phyloP scores from a whole-genome alignment of 2,797 vertebrate genomes.

The Sandelia bainsii region DNA sequence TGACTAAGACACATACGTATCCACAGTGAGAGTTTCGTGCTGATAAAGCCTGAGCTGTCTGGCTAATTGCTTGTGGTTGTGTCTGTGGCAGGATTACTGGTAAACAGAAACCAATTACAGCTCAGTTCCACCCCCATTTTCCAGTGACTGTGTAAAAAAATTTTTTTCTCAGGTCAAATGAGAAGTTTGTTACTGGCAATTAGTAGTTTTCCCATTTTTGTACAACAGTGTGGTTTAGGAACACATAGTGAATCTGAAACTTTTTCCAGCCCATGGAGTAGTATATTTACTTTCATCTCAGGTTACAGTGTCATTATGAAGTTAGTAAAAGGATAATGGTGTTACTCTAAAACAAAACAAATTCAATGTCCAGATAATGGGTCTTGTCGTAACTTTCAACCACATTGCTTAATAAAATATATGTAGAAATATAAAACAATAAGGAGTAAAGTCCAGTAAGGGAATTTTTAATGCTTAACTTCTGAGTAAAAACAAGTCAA shows the following conservation, averaged over 20 bases:
- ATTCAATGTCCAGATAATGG: not conserved
- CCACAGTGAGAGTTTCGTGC: slow-evolving; percentile 54
- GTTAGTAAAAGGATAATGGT: not conserved
- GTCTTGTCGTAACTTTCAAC: not conserved
- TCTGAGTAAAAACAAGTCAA: not conserved
- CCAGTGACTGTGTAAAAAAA: slow-evolving; percentile 5
- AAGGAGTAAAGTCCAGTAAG: no score
- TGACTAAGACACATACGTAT: slow-evolving; percentile 21
- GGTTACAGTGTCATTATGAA: slow-evolving; percentile 10
- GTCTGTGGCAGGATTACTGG: slow-evolving; percentile 70
- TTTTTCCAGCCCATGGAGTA: not conserved
- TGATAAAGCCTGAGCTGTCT: slow-evolving; percentile 61
- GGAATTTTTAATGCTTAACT: not conserved
- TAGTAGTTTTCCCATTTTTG: slow-evolving; percentile 25
- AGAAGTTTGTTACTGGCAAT: slow-evolving; percentile 57
- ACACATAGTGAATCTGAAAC: slow-evolving; percentile 15
- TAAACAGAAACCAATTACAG: slow-evolving; percentile 80
- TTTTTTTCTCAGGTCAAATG: slow-evolving; percentile 47
- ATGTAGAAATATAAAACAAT: no score
- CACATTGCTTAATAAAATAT: no score
- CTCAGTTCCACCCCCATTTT: slow-evolving; percentile 53
- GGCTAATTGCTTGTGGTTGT: slow-evolving; percentile 77
- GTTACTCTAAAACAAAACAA: not conserved
- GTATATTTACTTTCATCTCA: not conserved
- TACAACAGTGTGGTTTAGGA: not conserved